Evolutionary conservation across 2,888 invertebrate genomes (phyloP).

Genomic region (Drosophila robusta): DNA sequence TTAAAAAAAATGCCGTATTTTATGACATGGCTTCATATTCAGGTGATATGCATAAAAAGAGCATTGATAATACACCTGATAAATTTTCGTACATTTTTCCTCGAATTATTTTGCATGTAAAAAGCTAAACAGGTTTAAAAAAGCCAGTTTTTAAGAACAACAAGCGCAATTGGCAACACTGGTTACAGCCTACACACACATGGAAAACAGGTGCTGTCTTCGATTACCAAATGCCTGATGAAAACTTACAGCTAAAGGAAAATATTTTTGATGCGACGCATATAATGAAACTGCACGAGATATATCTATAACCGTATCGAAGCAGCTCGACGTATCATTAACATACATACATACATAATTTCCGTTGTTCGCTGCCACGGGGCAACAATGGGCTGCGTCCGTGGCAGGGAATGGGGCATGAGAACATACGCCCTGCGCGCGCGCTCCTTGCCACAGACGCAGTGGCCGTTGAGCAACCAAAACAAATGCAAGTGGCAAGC

Average conservation of each 20-base stretch:
- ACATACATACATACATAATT: constrained; percentile 76
- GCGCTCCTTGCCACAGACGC: constrained; percentile 42
- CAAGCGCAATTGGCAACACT: neutral
- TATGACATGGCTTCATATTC: too few species aligned
- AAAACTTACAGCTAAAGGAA: constrained; percentile 43
- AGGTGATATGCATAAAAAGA: too few species aligned
- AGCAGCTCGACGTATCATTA: constrained; percentile 52
- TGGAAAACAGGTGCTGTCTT: constrained; percentile 25
- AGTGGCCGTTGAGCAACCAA: constrained; percentile 47
- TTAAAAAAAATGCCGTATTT: too few species aligned
- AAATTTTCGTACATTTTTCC: too few species aligned
- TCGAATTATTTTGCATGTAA: too few species aligned
- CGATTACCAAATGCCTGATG: constrained; percentile 74
- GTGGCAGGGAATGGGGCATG: neutral
- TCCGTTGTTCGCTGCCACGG: constrained; percentile 54
- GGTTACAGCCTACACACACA: neutral
- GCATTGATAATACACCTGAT: too few species aligned
- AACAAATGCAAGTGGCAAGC: constrained; percentile 63
- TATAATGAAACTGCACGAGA: constrained; percentile 9
- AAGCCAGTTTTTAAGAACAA: neutral
- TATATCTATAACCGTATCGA: constrained; percentile 31
- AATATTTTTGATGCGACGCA: constrained; percentile 11
- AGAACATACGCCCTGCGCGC: neutral
- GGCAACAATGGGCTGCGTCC: constrained; percentile 12
- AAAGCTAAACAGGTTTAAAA: neutral